A percentile compares a stretch with the other conserved stretches of the same genome.
Evolutionary conservation across 2,888 invertebrate genomes (phyloP).

Genomic region (Craniophora ligustri): DNA sequence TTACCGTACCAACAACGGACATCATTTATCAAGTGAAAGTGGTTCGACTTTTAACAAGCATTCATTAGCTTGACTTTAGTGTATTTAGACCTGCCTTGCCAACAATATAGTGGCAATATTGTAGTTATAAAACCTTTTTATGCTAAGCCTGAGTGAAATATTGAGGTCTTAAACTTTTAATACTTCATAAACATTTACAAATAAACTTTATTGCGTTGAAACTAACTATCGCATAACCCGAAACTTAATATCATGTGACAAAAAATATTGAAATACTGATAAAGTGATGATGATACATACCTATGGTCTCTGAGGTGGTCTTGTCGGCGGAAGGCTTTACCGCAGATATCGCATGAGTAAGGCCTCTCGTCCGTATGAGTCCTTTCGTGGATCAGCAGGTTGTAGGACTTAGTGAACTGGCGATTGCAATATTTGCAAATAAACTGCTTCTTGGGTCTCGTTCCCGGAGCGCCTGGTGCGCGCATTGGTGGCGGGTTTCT

Average conservation of each 20-base stretch:
- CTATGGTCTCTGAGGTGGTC: slow-evolving; percentile 97
- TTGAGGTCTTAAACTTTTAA: slow-evolving; percentile 9
- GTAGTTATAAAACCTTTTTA: neutral
- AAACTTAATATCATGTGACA: slow-evolving; percentile 43
- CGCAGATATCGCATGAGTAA: slow-evolving; percentile 98
- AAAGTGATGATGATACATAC: slow-evolving; percentile 80
- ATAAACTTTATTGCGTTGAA: slow-evolving; percentile 29
- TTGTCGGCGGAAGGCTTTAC: slow-evolving; percentile 98
- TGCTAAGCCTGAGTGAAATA: neutral
- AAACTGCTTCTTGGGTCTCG: slow-evolving; percentile 94
- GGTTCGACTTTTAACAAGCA: slow-evolving; percentile 25
- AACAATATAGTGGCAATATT: neutral
- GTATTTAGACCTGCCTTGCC: neutral
- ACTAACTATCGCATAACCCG: slow-evolving; percentile 34
- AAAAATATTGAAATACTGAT: slow-evolving; percentile 31
- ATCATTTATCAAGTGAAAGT: slow-evolving; percentile 58
- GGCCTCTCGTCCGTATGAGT: slow-evolving; percentile 99
- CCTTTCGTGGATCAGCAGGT: slow-evolving; percentile 98
- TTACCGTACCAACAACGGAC: slow-evolving; percentile 43
- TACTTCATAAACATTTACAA: slow-evolving; percentile 44
- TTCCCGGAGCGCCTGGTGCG: slow-evolving; percentile 88
- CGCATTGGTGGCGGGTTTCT: slow-evolving; percentile 87
- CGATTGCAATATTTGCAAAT: slow-evolving; percentile 99
- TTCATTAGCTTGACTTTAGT: slow-evolving; percentile 13
- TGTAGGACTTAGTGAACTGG: slow-evolving; percentile 99